phyloP scores from a whole-genome alignment of 37 sponge, comb jelly and placozoan genomes.

The Eunapius fragilis region DNA sequence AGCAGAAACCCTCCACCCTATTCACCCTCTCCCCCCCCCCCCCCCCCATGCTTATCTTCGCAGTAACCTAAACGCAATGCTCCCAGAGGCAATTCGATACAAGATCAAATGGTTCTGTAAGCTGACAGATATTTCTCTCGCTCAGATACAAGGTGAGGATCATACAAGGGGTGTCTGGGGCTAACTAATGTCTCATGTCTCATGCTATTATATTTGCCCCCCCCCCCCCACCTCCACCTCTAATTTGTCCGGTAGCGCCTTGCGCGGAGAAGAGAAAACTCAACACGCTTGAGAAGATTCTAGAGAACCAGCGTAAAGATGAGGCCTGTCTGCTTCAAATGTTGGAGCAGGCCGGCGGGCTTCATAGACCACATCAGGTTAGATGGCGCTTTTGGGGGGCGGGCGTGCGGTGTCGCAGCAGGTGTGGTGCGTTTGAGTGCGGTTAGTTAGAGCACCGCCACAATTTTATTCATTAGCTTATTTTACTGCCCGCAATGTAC shows the following conservation, averaged over 20 bases:
- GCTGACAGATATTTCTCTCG: constrained; percentile 34
- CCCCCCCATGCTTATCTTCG: not conserved
- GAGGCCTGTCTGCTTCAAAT: constrained; percentile 51
- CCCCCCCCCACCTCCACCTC: not conserved
- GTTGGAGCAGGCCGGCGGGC: constrained; percentile 23
- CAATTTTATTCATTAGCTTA: not conserved
- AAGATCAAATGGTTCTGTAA: constrained; percentile 60
- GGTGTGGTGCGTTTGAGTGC: not conserved
- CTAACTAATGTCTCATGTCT: not conserved
- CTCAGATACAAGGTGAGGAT: constrained; percentile 40
- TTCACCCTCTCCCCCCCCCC: not conserved
- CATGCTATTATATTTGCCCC: not conserved
- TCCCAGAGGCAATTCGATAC: constrained; percentile 45
- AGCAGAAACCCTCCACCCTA: not conserved
- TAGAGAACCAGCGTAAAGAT: constrained; percentile 57
- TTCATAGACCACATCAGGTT: constrained; percentile 56
- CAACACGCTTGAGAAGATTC: constrained; percentile 59
- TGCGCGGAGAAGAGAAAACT: constrained; percentile 16
- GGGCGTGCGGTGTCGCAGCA: not conserved
- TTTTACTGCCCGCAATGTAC: not conserved
- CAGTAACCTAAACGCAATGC: constrained; percentile 29
- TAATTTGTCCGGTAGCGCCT: constrained; percentile 21
- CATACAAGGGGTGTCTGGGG: constrained; percentile 2
- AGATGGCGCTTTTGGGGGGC: no score
- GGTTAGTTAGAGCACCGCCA: not conserved